phyloP scores from a whole-genome alignment of 2,888 invertebrate genomes.

The Ferdinandea cuprea region DNA sequence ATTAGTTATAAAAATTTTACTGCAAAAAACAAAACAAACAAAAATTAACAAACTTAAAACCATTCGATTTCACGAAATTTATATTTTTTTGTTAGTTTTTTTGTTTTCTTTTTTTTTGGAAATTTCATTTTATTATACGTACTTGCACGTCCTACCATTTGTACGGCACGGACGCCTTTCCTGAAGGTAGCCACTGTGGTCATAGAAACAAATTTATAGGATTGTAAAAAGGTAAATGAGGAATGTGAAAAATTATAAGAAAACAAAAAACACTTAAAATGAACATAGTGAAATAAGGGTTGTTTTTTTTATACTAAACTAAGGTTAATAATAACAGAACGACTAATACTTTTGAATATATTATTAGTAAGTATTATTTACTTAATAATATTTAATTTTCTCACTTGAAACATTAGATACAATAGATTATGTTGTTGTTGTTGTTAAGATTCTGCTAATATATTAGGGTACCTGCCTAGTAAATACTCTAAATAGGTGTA shows the following conservation, averaged over 20 bases:
- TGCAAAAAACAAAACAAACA: slow-evolving; percentile 70
- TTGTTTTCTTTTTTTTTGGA: slow-evolving; percentile 40
- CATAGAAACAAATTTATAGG: slow-evolving; percentile 83
- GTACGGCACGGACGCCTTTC: slow-evolving; percentile 99
- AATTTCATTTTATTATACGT: slow-evolving; percentile 86
- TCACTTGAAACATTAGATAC: slow-evolving; percentile 29
- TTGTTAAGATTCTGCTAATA: slow-evolving; percentile 72
- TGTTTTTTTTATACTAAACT: slow-evolving; percentile 47
- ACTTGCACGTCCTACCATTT: slow-evolving; percentile 99
- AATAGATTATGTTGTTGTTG: slow-evolving; percentile 27
- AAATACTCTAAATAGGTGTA: slow-evolving; percentile 21
- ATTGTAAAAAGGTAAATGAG: slow-evolving; percentile 83
- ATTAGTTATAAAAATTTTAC: slow-evolving; percentile 75
- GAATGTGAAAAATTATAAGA: slow-evolving; percentile 75
- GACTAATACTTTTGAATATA: slow-evolving; percentile 25
- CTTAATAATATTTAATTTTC: slow-evolving; percentile 28
- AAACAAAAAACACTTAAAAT: slow-evolving; percentile 68
- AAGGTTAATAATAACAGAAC: slow-evolving; percentile 51
- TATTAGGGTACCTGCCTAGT: slow-evolving; percentile 36
- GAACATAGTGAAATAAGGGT: slow-evolving; percentile 67
- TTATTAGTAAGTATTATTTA: slow-evolving; percentile 33
- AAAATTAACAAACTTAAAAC: slow-evolving; percentile 69
- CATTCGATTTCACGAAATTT: slow-evolving; percentile 77
- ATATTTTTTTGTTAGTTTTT: slow-evolving; percentile 75
- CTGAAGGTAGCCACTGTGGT: slow-evolving; percentile 99